Evolutionary conservation across 64 coral and sea anemone genomes (phyloP).

Genomic region (Dendrophyllia cribrosa): DNA sequence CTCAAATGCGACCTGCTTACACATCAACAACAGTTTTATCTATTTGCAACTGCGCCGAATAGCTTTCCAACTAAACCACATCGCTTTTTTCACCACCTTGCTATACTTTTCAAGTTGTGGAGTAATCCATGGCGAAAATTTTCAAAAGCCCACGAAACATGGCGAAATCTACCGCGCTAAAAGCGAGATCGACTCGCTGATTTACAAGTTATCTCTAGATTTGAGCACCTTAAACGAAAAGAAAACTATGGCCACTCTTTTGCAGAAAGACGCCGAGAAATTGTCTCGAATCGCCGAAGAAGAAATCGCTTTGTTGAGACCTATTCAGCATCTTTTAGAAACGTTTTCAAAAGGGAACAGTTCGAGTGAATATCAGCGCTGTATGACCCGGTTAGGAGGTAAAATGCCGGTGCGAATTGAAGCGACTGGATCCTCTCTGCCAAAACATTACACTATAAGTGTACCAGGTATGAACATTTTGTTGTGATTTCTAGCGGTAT

Average conservation of each 20-base stretch:
- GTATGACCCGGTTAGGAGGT: not conserved
- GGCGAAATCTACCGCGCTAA: slow-evolving; percentile 3
- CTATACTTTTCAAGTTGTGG: not conserved
- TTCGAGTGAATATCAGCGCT: not conserved
- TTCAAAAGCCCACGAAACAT: slow-evolving; percentile 8
- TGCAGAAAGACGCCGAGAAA: not conserved
- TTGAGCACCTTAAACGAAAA: slow-evolving; percentile 3
- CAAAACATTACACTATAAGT: not conserved
- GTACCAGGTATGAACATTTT: not conserved
- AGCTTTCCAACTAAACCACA: not conserved
- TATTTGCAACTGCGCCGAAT: not conserved
- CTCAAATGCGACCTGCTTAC: not conserved
- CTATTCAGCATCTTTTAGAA: slow-evolving; percentile 3
- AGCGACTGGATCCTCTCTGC: not conserved
- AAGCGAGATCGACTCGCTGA: slow-evolving; percentile 38
- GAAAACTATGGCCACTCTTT: not conserved
- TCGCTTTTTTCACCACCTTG: not conserved
- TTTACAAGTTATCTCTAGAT: slow-evolving; percentile 35
- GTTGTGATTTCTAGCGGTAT: not conserved
- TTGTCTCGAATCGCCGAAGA: not conserved
- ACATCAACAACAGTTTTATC: not conserved
- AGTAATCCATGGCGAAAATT: not conserved
- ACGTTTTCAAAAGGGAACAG: not conserved
- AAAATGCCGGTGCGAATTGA: not conserved
- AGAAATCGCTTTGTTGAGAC: slow-evolving; percentile 6